Evolutionary conservation across 2,888 invertebrate species (phyloP), one percentile per base, ranked within the genome.

Genomic region (Himalopsyche japonica): DNA sequence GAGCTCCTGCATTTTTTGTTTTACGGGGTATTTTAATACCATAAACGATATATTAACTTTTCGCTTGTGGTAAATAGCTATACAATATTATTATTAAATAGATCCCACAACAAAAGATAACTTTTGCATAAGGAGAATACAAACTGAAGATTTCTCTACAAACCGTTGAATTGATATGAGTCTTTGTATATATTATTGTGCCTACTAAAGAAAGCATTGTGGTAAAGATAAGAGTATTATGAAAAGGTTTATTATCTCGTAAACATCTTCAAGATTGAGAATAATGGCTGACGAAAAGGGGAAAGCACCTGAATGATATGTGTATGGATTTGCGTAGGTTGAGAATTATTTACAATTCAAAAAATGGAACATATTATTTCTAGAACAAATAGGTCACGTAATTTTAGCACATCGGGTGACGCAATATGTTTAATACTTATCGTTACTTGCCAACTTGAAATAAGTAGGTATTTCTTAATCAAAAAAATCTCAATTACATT

Each of bases 131-230:
- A 57, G 57, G 20, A 27, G 83, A 80, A 83, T 83, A 57, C 83
- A 80, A 80, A 80, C 80, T 83, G 47, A 79, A 83, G 83, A 83
- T 80, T 80, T 80, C 83, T 83, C 79, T 76, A 32, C 83, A 30
- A 76, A 80, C 83, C 64, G 79, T 82, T 82, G 82, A 82, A 79
- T 79, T 79, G 82, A 80, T 83, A 83, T 83, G 83, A 83, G 83
- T 83, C 83, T 83, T 83, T 83, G 83, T 83, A 83, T 83, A 83
- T 80, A 83, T 83, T 79, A 80, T 83, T 80, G 79, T 83, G 79
- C 80, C 80, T 83, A 70, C 12, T 48, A 47, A 83, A 83, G 83
- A 80, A 76, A 80, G 83, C 76, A 80, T 83, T 83, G 83, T 80
- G 80, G 83, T 83, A 80, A 83, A 80, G 83, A 83, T 83, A 83